Evolutionary conservation across 2,888 invertebrate species (phyloP), one percentile per base, ranked within the genome.

Genomic region (Andrena marginata): DNA sequence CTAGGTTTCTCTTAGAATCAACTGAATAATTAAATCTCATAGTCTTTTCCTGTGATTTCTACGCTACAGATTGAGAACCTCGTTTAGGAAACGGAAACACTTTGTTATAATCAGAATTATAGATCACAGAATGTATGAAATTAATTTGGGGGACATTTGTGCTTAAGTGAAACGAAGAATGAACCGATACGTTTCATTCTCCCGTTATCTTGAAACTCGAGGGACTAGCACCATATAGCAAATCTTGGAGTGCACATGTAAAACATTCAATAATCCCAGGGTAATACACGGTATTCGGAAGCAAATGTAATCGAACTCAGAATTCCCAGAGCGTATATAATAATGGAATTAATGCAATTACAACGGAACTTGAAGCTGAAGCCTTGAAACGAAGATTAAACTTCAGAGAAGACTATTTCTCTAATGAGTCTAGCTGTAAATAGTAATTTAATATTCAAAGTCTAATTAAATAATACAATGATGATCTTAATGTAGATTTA

Each of bases 271-370:
- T 75, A 54, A 67, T 51, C 7, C 29, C 13, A 6, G 48, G 35
- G n/a, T 65, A 75, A 74, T 31, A 16, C 59, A 26, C 29, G 26
- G 42, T 54, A 54, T 31, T n/a, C 56, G 31, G 59, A 26, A 70
- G 20, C 56, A 10, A 42, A 20, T 23, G 26, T 60, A 51, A 35
- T 69, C 49, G 13, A 48, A 16, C 48, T 64, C 33, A 33, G 10
- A 13, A 80, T 63, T 63, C 56, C 23, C 59, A 31, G 6, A 16
- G 54, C 13, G 54, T 13, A 42, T 23, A 33, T 54, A 48, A 48
- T 64, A 72, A 77, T 23, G 8, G 31, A 72, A 49, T 56, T 20
- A 54, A 35, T 23, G 62, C 54, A 72, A 67, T 29, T 71, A 26
- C 35, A n/a, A 23, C 13, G n/a, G 23, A 35, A 48, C 20, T 26